Base-by-base conservation (phyloP, 2,113 vertebrate genomes). In the Poicephalus meyeri region DNA sequence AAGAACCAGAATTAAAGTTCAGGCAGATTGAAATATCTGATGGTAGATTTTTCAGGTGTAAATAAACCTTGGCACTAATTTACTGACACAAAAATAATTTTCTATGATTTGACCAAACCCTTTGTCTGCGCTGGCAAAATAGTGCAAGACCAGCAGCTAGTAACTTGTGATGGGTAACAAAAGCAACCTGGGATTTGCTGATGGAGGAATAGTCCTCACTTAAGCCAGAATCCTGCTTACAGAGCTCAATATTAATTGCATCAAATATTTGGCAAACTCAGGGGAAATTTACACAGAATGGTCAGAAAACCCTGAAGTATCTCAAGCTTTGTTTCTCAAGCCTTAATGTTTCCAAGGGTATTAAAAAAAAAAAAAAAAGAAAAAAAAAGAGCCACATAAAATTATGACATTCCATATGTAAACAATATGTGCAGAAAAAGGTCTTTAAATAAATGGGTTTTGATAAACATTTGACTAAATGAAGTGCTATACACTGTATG, bases 401-500 rank as follows among this genome's bases (percentile, higher is more conserved):
- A 71, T 18, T 6, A 89, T 80, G 66, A 80, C 29, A 89, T 88
- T 88, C 53, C 61, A 25, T 39, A 68, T 33, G 15, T 93, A 95
- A 94, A 94, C 80, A 94, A 49, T 77, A 68, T 29, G 37, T 86
- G 72, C 64, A 74, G 83, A 95, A 93, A 97, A 86, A 14, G 3
- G 24, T 39, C 72, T 90, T 95, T 91, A 94, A 96, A 95, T 88
- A 93, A 93, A 95, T 88, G 80, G 23, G 18, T 29, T 94, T 91
- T 84, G 83, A 92, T 95, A 90, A 96, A 95, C 63, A 80, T 78
- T 91, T 92, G 80, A 71, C 69, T 5, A 3, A 93, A 95, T 96
- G 79, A 95, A 95, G 94, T 95, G 93, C 24, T 91, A 82, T 31
- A 35, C 56, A 76, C 42, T 85, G 33, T 65, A 89, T 79, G 88